A percentile compares a stretch with the other conserved stretches of the same genome.
Evolutionary conservation across 2,113 vertebrate genomes (phyloP).

Genomic region (Petaurus breviceps): DNA sequence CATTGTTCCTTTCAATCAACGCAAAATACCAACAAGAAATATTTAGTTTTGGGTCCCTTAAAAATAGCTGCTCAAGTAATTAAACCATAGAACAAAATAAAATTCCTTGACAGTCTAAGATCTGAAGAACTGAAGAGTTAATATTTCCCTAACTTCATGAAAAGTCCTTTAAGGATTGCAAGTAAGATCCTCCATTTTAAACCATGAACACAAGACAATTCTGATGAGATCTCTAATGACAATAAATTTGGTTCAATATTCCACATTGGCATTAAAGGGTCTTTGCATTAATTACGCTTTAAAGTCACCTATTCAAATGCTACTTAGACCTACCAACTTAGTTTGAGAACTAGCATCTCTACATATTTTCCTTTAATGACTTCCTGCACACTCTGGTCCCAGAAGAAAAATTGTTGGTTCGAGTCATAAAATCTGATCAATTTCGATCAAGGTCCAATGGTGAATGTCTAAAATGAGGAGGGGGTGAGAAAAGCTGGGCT

Average conservation of each 20-base stretch:
- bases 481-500: not conserved
- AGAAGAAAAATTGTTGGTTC: conserved; percentile 50
- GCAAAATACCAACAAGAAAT: conserved; percentile 15
- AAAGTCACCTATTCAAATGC: conserved; percentile 57
- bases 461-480: conserved; percentile 57
- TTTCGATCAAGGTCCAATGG: conserved; percentile 67
- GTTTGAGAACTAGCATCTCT: conserved; percentile 72
- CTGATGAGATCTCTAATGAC: not conserved
- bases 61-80: conserved; percentile 37
- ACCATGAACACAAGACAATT: not conserved
- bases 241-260: conserved; percentile 5
- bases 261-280: conserved; percentile 37
- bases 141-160: not conserved
- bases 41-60: conserved; percentile 46
- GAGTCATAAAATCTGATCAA: conserved; percentile 76
- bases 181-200: not conserved
- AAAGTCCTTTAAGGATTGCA: conserved; percentile 2
- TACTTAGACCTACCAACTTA: conserved; percentile 56
- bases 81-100: conserved; percentile 24
- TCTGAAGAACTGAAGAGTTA: not conserved
- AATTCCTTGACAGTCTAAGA: conserved; percentile 14
- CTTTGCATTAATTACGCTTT: conserved; percentile 68
- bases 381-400: conserved; percentile 77
- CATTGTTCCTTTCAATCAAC: conserved; percentile 57
- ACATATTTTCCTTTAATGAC: conserved; percentile 77